phyloP scores from a whole-genome alignment of 1,140 invertebrate species.

The Metopolophium dirhodum region DNA sequence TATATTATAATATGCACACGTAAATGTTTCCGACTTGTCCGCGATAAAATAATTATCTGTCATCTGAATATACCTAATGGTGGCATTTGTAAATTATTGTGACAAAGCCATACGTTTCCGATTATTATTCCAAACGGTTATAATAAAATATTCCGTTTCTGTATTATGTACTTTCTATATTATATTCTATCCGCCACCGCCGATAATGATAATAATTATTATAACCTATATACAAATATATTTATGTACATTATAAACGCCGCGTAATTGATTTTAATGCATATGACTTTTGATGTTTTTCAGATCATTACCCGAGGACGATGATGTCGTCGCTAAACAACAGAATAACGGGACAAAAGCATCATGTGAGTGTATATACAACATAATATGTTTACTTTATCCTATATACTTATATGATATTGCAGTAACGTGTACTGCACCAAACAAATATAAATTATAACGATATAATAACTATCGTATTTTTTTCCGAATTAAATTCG shows the following conservation, averaged over 20 bases:
- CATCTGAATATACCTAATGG: background rate
- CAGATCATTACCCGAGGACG: conserved; percentile 19
- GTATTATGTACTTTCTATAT: background rate
- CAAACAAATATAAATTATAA: background rate
- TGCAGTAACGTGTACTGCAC: background rate
- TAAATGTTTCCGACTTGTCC: background rate
- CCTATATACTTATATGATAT: background rate
- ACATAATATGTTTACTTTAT: background rate
- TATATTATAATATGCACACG: background rate
- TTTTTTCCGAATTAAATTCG: background rate
- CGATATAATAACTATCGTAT: background rate
- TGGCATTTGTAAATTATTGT: background rate
- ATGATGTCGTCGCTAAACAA: background rate
- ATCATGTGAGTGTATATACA: conserved; percentile 17
- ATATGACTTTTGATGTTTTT: background rate
- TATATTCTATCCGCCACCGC: background rate
- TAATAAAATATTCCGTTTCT: background rate
- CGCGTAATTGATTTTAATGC: background rate
- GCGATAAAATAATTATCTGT: background rate
- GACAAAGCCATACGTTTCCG: background rate
- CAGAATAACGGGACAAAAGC: conserved; percentile 26
- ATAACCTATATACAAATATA: no score
- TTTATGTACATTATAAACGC: no score
- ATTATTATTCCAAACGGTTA: background rate
- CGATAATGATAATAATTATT: background rate